Percentiles rank a stretch among this genome's conserved stretches.
phyloP scores from a whole-genome alignment of 1,140 invertebrate genomes.

The Lepidurus apus region DNA sequence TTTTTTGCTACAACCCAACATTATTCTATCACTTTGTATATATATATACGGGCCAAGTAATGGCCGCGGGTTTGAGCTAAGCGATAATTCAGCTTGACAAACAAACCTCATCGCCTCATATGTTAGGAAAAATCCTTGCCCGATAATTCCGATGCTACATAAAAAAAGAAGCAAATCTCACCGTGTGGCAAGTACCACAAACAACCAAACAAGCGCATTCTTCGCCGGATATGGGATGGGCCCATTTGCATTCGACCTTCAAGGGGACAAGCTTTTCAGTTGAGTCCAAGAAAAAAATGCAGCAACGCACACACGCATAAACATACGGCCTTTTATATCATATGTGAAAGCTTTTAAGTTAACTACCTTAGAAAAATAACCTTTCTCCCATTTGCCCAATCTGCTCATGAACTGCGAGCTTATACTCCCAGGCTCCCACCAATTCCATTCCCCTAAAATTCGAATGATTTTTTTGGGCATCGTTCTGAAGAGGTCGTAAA shows the following conservation, averaged over 20 bases:
- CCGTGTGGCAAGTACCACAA: not conserved
- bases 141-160: not conserved
- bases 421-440: no score
- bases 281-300: not conserved
- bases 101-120: not conserved
- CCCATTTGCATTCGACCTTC: constrained; percentile 21
- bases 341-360: no score
- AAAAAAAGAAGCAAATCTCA: not conserved
- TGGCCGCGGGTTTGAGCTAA: not conserved
- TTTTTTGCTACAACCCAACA: not conserved
- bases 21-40: not conserved
- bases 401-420: no score
- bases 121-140: not conserved
- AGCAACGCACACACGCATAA: not conserved
- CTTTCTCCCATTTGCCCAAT: no score
- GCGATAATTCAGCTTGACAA: constrained; percentile 9
- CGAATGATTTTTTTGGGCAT: not conserved
- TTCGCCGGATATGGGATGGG: constrained; percentile 15
- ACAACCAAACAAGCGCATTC: constrained; percentile 6
- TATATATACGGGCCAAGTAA: not conserved
- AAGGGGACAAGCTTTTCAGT: not conserved
- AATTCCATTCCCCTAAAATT: not conserved
- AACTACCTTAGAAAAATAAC: no score
- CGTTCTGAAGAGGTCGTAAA: not conserved
- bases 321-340: not conserved